These are phyloP conservation scores for Parasteatoda tepidariorum DNA, from an alignment of 1,140 invertebrate species.

Conservation along the genomic window DNA sequence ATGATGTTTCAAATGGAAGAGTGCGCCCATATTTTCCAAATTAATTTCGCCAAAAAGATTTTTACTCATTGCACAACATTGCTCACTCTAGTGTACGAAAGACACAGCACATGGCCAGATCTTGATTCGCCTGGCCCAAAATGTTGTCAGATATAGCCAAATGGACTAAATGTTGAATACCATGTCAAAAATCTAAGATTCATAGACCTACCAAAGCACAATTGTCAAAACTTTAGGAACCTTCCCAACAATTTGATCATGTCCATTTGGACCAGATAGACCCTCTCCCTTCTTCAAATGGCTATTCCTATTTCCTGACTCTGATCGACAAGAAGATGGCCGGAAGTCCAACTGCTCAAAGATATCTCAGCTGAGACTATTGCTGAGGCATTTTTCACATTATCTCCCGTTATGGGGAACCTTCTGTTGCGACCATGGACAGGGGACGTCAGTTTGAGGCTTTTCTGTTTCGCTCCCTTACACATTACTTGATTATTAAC, in stretches of 20 bases:
- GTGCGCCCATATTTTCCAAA: constrained; percentile 3
- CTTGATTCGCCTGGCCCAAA: constrained; percentile 20
- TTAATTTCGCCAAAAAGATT: neutral
- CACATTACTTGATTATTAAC: no score
- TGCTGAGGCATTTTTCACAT: constrained; percentile 45
- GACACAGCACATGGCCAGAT: constrained; percentile 18
- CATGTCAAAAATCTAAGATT: constrained; percentile 41
- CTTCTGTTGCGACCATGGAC: neutral
- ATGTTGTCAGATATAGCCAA: neutral
- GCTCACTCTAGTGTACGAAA: constrained; percentile 13
- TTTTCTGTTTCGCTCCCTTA: neutral
- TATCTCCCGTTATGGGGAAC: neutral
- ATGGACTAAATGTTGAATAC: constrained; percentile 15
- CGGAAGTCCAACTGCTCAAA: constrained; percentile 67
- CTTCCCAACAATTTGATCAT: constrained; percentile 65
- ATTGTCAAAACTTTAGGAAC: neutral
- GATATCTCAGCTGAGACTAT: constrained; percentile 68
- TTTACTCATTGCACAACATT: constrained; percentile 21
- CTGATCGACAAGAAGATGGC: constrained; percentile 69
- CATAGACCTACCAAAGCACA: constrained; percentile 49
- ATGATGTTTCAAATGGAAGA: neutral
- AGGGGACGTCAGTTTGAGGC: neutral
- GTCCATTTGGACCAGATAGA: constrained; percentile 72
- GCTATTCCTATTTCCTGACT: constrained; percentile 68
- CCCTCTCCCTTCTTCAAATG: constrained; percentile 67